Base-by-base conservation (phyloP, 1,140 invertebrate genomes). In the Dreissena polymorpha region DNA sequence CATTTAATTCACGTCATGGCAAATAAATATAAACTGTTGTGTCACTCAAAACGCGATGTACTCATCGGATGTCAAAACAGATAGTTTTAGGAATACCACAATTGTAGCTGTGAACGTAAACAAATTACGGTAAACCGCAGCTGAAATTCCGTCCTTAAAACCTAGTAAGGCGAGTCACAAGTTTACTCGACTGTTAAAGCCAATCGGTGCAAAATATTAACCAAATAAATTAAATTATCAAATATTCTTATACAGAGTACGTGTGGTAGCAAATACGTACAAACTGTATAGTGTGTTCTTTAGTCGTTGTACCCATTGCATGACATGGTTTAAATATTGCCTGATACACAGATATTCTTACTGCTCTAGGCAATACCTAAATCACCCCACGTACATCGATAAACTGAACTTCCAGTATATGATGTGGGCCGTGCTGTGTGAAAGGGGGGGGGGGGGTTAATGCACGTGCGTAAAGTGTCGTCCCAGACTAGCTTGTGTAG, bases 131-230 rank as follows among this genome's bases (percentile, higher is more conserved):
- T 73, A 23, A 73, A 50, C 71, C 71, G 25, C 49, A 51, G 21
- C 57, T 57, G 0, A 60, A 50, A 21, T n/a, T n/a, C 51, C 29
- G 57, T 25, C 25, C 51, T 25, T 60, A 64, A 12, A 39, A 14
- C 64, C 49, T 51, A 27, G 23, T 51, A 53, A 51, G 14, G 39
- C 63, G 51, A 53, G 64, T 63, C 60, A 51, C n/a, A 65, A 65
- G 74, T 21, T 67, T 77, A 77, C 74, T 77, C 74, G 63, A 67
- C 23, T 77, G 74, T 7, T 23, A 77, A 77, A 14, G 74, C 67
- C 39, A 68, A 13, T 1, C 2, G 51, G 74, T 77, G 63, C 74
- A 25, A 27, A 68, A 16, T 25, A 25, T 14, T 2, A 16, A 6
- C 21, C n/a, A 21, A 68, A 0, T 23, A 13, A 68, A 23, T n/a